Evolutionary conservation across 2,888 invertebrate species (phyloP), one percentile per base, ranked within the genome.

Genomic region (Mythimna albipuncta): DNA sequence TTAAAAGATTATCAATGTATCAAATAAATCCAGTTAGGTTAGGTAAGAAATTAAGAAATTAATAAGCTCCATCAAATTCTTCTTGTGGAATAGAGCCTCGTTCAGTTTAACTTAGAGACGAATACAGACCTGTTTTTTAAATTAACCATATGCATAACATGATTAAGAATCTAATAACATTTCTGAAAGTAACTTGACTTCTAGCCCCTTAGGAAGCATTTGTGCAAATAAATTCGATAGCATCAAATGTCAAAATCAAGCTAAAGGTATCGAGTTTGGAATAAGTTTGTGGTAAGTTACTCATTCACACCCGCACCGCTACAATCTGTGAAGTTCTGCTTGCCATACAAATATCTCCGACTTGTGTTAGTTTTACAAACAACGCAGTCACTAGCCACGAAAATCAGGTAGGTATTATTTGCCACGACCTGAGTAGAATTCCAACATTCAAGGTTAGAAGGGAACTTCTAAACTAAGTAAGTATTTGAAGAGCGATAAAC

Each of bases 401-500:
- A 64, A 47, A 47, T 68, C 74, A 83, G 73, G 64, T 79, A 84
- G 69, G 79, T 84, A 84, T 81, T 80, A 72, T 78, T 85, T 81
- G 76, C 83, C 81, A 84, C 79, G 82, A 83, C 78, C 88, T 88
- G 84, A 89, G 87, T 88, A 91, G 90, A 92, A 93, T 93, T 91
- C 89, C 88, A 91, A 90, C 88, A 91, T 93, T 93, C 94, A 95
- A 95, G 94, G 94, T 94, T 93, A 94, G 88, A 91, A 89, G 89
- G 91, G 91, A 95, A 94, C 93, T 94, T 93, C 92, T 90, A 91
- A 94, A 90, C 89, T 87, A 91, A 93, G 93, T 94, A 95, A 93
- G 93, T 94, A 95, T 95, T 95, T 95, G 93, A 92, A 93, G 89
- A 94, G 91, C 93, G 94, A 94, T 94, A 94, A 94, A 91, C 91